Evolutionary conservation across 2,888 invertebrate genomes (phyloP), one percentile per base, ranked within the genome.

Genomic region (Ormyrus labotus): DNA sequence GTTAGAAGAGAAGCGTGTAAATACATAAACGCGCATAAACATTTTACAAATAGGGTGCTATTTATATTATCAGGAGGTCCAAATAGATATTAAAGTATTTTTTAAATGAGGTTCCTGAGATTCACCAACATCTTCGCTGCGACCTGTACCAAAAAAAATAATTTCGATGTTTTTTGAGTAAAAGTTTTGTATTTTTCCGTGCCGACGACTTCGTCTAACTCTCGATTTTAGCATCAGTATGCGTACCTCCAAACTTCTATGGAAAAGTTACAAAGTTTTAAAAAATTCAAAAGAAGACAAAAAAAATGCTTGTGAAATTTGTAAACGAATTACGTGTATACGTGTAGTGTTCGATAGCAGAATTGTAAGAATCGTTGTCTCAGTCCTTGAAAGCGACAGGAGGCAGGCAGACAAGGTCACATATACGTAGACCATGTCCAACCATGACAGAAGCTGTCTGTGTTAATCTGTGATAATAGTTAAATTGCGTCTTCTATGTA

Each of bases 391-490:
- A 80, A 80, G 80, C 78, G 81, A 81, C 75, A 83, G 80, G 77
- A 83, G 81, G 80, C 80, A 83, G 80, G 82, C 83, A 84, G 83
- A 81, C 84, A 82, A 83, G 82, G 79, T 82, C 82, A 81, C 81
- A 68, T 57, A 69, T 73, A 78, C 80, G 83, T 83, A 84, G 82
- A 82, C 85, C 84, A 83, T 86, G 84, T 86, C 84, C 87, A 85
- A 83, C 85, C 84, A 86, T 85, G 86, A 86, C 86, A 86, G 84
- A 85, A 86, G 85, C 88, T 88, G 88, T 88, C 88, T 89, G 87
- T 88, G 87, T 85, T 87, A 88, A 90, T 90, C 90, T 89, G 90
- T 90, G 90, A 90, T 90, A 90, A 88, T 90, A 90, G 88, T 89
- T 89, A 87, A 88, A 84, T 78, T 82, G 78, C 80, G 80, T 82